Evolutionary conservation across 2,113 vertebrate species (phyloP).

Genomic region (Sinocyclocheilus maitianheensis): DNA sequence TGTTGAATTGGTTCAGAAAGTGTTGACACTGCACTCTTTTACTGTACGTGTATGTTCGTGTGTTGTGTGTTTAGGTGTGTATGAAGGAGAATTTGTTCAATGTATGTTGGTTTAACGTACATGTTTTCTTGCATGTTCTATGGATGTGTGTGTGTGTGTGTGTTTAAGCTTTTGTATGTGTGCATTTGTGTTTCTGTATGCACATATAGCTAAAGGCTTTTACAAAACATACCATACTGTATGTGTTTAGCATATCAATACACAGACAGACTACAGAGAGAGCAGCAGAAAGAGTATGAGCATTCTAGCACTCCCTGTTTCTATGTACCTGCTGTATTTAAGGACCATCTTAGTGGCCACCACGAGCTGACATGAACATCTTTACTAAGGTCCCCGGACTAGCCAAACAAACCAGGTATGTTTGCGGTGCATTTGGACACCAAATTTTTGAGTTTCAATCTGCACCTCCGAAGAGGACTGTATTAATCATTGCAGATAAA

Average conservation of each 20-base stretch:
- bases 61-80: slow-evolving; percentile 13
- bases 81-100: slow-evolving; percentile 14
- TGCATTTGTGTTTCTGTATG: background rate
- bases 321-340: slow-evolving; percentile 72
- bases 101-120: background rate
- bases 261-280: slow-evolving; percentile 52
- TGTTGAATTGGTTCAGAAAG: slow-evolving; percentile 51
- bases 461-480: background rate
- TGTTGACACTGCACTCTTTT: slow-evolving; percentile 49
- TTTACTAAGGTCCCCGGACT: slow-evolving; percentile 77
- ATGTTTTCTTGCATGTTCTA: slow-evolving; percentile 7
- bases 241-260: slow-evolving; percentile 77
- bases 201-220: slow-evolving; percentile 23
- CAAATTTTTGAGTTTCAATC: background rate
- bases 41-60: background rate
- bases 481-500: slow-evolving; percentile 1
- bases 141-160: background rate
- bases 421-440: slow-evolving; percentile 49
- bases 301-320: slow-evolving; percentile 66
- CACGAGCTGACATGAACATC: slow-evolving; percentile 79
- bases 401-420: slow-evolving; percentile 79
- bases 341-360: slow-evolving; percentile 65
- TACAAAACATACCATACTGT: slow-evolving; percentile 33
- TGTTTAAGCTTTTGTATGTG: slow-evolving; percentile 17
- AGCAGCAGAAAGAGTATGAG: slow-evolving; percentile 65